These are phyloP conservation scores for Liparis tanakae DNA, from an alignment of 2,797 vertebrate genomes.

Conservation along the genomic window DNA sequence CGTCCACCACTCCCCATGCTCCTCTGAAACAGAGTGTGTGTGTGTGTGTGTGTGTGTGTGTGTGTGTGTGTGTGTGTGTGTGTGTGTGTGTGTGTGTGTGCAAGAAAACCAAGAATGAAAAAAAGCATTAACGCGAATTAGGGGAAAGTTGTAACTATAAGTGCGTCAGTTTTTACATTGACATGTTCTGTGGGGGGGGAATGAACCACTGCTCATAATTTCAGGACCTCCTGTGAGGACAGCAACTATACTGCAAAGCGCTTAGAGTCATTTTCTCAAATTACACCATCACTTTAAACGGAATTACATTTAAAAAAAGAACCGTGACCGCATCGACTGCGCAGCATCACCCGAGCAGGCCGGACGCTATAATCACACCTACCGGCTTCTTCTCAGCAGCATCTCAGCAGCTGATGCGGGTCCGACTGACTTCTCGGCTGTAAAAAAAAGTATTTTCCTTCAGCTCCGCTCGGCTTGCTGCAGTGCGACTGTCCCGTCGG, in stretches of 20 bases:
- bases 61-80: background rate
- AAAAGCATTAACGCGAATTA: background rate
- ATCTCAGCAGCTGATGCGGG: slow-evolving; percentile 64
- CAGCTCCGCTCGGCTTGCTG: slow-evolving; percentile 67
- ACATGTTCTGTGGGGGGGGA: slow-evolving; percentile 17
- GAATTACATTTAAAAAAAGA: slow-evolving; percentile 17
- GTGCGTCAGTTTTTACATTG: slow-evolving; percentile 29
- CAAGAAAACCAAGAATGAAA: background rate
- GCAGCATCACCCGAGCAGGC: background rate
- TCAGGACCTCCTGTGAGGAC: slow-evolving; percentile 36
- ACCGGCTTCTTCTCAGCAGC: slow-evolving; percentile 69
- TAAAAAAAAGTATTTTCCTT: slow-evolving; percentile 47
- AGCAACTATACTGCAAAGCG: slow-evolving; percentile 18
- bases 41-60: background rate
- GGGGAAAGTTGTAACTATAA: slow-evolving; percentile 30
- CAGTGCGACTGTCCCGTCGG: slow-evolving; percentile 75
- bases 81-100: background rate
- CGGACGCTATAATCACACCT: slow-evolving; percentile 25
- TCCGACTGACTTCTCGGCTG: slow-evolving; percentile 36
- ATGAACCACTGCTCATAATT: slow-evolving; percentile 11
- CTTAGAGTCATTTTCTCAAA: slow-evolving; percentile 22
- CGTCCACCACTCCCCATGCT: background rate
- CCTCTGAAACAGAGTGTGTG: slow-evolving; percentile 4
- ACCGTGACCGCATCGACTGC: slow-evolving; percentile 19
- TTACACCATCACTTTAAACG: slow-evolving; percentile 5